Conservation (phyloP, 2,888 invertebrate species). For the Venustoraphidia nigricollis region DNA sequence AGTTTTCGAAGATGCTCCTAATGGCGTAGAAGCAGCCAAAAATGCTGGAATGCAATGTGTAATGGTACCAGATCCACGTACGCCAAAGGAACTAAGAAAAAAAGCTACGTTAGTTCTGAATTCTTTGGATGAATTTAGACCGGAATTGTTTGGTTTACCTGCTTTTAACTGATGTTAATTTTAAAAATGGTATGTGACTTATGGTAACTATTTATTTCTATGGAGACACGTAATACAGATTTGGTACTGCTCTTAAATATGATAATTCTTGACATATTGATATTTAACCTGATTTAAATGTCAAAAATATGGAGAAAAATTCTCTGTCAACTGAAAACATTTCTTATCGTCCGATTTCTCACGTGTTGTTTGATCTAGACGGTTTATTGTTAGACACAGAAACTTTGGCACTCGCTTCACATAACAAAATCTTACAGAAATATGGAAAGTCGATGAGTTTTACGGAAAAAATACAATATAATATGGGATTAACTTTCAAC, state of each 20-base stretch:
- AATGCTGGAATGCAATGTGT: slow-evolving; percentile 76
- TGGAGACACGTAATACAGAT: too few species aligned
- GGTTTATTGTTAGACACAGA: neutral
- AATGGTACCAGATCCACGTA: slow-evolving; percentile 56
- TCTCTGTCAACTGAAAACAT: neutral
- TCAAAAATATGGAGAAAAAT: too few species aligned
- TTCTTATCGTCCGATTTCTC: neutral
- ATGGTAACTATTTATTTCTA: too few species aligned
- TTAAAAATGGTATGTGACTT: too few species aligned
- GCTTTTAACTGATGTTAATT: slow-evolving; percentile 29
- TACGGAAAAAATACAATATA: too few species aligned
- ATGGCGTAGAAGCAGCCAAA: slow-evolving; percentile 66
- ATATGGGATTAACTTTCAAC: too few species aligned
- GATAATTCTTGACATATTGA: too few species aligned
- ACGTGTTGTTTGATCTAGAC: neutral
- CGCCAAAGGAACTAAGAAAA: slow-evolving; percentile 28
- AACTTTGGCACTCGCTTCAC: neutral
- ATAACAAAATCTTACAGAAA: neutral
- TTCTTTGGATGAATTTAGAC: slow-evolving; percentile 61
- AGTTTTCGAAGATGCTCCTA: slow-evolving; percentile 86
- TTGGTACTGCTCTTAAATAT: too few species aligned
- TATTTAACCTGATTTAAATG: too few species aligned
- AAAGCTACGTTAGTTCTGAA: slow-evolving; percentile 55
- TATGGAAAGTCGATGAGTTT: neutral
- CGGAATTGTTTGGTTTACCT: slow-evolving; percentile 77